Percentiles rank a stretch among this genome's conserved stretches.
phyloP scores from a whole-genome alignment of 2,113 vertebrate genomes.

The Lipotes vexillifer region DNA sequence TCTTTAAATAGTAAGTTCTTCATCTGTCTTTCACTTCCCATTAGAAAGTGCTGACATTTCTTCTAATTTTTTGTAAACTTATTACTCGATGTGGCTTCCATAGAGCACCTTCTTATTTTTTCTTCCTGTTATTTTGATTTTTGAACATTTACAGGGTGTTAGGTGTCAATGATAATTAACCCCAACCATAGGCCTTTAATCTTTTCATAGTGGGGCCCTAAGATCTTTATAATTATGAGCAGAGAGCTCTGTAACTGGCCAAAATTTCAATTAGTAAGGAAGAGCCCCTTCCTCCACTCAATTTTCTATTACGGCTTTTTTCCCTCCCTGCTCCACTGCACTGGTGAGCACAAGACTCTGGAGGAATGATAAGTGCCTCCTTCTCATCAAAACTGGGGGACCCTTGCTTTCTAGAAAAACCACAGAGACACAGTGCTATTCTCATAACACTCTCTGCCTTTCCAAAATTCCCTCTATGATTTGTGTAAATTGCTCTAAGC shows the following conservation, averaged over 20 bases:
- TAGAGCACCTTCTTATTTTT: slow-evolving; percentile 13
- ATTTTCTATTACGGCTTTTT: not conserved
- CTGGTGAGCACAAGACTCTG: not conserved
- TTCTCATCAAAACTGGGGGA: not conserved
- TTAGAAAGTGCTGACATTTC: slow-evolving; percentile 58
- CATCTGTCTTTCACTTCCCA: slow-evolving; percentile 49
- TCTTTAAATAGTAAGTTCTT: slow-evolving; percentile 44
- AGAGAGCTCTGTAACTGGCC: not conserved
- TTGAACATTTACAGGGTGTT: not conserved
- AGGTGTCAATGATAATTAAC: not conserved
- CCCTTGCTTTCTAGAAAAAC: slow-evolving; percentile 42
- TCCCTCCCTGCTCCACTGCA: not conserved
- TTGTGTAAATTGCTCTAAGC: slow-evolving; percentile 2
- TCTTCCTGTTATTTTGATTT: slow-evolving; percentile 46
- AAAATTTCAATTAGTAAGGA: not conserved
- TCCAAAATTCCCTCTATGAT: not conserved
- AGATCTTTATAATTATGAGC: not conserved
- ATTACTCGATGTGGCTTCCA: not conserved
- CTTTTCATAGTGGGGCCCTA: not conserved
- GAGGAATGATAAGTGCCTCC: not conserved
- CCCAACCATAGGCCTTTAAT: not conserved
- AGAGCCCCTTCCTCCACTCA: not conserved
- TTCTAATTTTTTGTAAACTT: slow-evolving; percentile 9
- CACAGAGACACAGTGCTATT: not conserved
- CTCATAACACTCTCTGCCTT: slow-evolving; percentile 4